A percentile compares a stretch with the other conserved stretches of the same genome.
phyloP scores from a whole-genome alignment of 2,888 invertebrate species.

The Pseudolycoriella hygida region DNA sequence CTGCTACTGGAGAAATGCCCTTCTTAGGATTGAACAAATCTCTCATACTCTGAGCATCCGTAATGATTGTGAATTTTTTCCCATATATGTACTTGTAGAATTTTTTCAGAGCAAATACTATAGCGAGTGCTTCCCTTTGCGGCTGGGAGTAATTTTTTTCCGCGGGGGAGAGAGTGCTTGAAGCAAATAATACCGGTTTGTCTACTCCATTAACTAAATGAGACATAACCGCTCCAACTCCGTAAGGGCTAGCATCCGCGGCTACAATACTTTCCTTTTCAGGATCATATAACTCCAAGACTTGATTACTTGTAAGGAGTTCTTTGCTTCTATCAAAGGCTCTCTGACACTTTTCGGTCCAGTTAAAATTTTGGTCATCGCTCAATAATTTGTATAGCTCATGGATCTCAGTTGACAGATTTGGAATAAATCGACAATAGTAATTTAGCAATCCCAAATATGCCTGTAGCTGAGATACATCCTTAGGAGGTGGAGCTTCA shows the following conservation, averaged over 20 bases:
- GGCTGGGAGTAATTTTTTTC: too few species aligned
- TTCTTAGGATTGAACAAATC: background rate
- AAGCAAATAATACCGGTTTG: too few species aligned
- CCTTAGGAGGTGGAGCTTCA: background rate
- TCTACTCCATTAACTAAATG: too few species aligned
- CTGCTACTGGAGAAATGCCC: background rate
- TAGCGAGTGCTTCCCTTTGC: too few species aligned
- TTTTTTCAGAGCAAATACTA: conserved; percentile 5
- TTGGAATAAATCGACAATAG: background rate
- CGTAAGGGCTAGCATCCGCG: too few species aligned
- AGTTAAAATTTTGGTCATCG: background rate
- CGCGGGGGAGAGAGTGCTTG: too few species aligned
- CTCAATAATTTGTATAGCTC: background rate
- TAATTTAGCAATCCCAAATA: conserved; percentile 1
- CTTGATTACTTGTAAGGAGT: too few species aligned
- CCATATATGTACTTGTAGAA: conserved; percentile 9
- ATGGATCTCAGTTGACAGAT: background rate
- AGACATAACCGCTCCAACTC: too few species aligned
- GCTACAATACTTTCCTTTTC: conserved; percentile 4
- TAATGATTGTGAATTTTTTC: conserved; percentile 1
- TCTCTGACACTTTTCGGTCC: background rate
- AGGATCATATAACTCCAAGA: conserved; percentile 7
- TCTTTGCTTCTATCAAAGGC: conserved; percentile 1
- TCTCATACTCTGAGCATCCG: conserved; percentile 5
- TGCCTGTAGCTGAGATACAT: background rate